These are phyloP conservation scores for Entomyzon cyanotis DNA, from an alignment of 2,113 vertebrate species.

Conservation along the genomic window DNA sequence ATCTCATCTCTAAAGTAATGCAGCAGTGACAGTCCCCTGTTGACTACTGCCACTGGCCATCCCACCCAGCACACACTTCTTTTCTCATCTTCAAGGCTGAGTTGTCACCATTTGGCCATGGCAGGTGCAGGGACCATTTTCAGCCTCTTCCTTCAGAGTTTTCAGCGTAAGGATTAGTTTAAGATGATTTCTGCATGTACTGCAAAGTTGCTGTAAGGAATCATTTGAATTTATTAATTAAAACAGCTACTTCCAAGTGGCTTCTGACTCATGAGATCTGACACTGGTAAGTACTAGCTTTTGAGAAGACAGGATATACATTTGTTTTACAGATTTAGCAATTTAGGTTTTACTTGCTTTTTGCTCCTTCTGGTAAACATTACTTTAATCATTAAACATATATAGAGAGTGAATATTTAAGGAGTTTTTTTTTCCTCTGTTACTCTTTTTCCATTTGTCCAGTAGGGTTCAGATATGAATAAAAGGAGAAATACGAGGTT, in stretches of 20 bases:
- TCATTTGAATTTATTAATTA: background rate
- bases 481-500: background rate
- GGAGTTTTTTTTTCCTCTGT: background rate
- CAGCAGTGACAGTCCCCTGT: background rate
- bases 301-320: background rate
- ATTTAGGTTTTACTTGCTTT: background rate
- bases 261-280: background rate
- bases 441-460: background rate
- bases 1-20: background rate
- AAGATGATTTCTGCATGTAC: background rate
- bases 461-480: background rate
- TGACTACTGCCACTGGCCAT: background rate
- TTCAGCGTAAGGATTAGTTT: background rate
- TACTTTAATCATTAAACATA: background rate
- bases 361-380: background rate
- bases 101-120: rapidly evolving
- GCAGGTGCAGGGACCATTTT: background rate
- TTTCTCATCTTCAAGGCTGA: background rate
- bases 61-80: background rate
- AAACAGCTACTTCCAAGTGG: background rate
- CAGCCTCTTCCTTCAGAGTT: background rate
- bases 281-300: background rate
- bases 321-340: background rate
- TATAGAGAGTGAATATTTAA: background rate
- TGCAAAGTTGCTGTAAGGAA: background rate